A percentile compares a stretch with the other conserved stretches of the same genome.
Conservation (phyloP, 1,140 invertebrate genomes). For the Ostrea edulis region DNA sequence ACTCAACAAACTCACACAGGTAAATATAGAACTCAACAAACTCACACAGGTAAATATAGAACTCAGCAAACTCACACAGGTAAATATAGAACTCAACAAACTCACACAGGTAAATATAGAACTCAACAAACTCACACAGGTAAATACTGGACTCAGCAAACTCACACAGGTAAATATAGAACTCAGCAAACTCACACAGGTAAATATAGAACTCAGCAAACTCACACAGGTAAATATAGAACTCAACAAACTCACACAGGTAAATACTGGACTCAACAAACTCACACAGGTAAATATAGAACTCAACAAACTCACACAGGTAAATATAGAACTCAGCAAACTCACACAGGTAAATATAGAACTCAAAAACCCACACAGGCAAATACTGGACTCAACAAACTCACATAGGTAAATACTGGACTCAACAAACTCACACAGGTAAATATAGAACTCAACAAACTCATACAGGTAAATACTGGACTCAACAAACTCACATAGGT, state of each 20-base stretch:
- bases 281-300: too few relatives aligned
- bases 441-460: neutral
- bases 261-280: too few relatives aligned
- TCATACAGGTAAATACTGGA: too few relatives aligned
- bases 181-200: too few relatives aligned
- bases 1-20: slow-evolving; percentile 43
- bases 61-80: too few relatives aligned
- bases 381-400: slow-evolving; percentile 46
- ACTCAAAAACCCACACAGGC: neutral
- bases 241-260: too few relatives aligned
- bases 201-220: too few relatives aligned
- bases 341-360: too few relatives aligned
- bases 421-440: neutral
- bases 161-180: neutral
- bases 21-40: neutral
- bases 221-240: too few relatives aligned
- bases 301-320: neutral
- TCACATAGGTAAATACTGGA: too few relatives aligned
- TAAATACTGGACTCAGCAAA: slow-evolving; percentile 41
- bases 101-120: slow-evolving; percentile 66
- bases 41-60: neutral
- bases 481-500: slow-evolving; percentile 73
- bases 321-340: neutral
- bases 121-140: too few relatives aligned
- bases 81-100: slow-evolving; percentile 62